Base-by-base conservation (phyloP, 2,113 vertebrate genomes). In the Otus sunia region DNA sequence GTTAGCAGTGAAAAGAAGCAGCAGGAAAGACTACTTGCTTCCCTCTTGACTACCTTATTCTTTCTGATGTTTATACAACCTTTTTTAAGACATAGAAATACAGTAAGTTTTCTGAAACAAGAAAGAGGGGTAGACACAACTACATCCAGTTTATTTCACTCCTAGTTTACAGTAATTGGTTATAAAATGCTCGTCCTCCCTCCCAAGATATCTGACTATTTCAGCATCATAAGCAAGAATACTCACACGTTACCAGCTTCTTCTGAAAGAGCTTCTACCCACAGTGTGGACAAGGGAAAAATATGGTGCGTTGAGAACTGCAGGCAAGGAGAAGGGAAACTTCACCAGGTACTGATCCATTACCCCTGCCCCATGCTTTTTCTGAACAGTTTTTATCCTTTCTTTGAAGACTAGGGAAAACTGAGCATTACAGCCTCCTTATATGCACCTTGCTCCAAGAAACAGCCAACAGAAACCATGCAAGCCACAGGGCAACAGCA, bases 291-390 rank as follows among this genome's bases (percentile, higher is more conserved):
- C 96, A 99, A 95, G 19, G 99, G 98, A 94, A 99, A 99, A 90
- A 99, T 98, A 67, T 99, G 99, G 92, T 99, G 99, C 6, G 99
- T 99, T 94, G 99, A 99, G 94, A 99, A 99, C 99, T 99, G 97
- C 8, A 90, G 88, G 94, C 55, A 96, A 90, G 85, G 39, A 96
- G 79, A 67, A 56, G 55, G 55, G 55, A 94, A 89, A 71, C 12
- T 49, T 86, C 56, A 89, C 5, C 2, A 6, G 15, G 50, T 75
- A 55, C 20, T 68, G 15, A 88, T 49, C 22, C 78, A 73, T 63
- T 60, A 91, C 36, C 11, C 25, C 4, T 10, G 12, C 5, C 39
- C 25, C 11, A 26, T 13, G 26, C 32, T 63, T 83, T 39, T 83
- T 29, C 62, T 36, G 10, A 71, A 55, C 9, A 36, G 4, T 11